These are phyloP conservation scores for Lepas anatifera DNA, from an alignment of 2,888 invertebrate genomes.

Conservation along the genomic window DNA sequence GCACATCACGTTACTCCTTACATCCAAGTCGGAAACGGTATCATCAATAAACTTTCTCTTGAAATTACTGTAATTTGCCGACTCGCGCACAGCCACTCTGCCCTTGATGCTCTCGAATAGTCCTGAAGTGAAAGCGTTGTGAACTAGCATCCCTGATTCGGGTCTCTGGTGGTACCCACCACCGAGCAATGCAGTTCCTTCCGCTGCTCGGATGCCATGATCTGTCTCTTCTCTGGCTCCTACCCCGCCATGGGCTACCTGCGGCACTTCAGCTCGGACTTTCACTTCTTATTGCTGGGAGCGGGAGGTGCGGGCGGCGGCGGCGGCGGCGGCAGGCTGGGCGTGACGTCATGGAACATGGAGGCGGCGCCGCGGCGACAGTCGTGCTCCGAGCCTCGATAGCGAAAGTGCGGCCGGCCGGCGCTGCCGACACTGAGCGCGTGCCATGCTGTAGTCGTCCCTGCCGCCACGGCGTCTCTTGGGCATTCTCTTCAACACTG, in stretches of 20 bases:
- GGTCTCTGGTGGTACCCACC: no score
- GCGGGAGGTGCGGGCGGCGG: neutral
- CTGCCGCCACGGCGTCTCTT: neutral
- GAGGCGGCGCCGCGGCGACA: neutral
- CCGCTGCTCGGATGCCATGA: no score
- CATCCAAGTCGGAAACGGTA: no score
- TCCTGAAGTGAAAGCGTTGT: no score
- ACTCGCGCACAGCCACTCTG: no score
- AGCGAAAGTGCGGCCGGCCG: slow-evolving; percentile 1
- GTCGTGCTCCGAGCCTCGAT: neutral
- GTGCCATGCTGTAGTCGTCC: neutral
- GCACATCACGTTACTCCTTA: no score
- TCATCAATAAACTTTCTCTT: no score
- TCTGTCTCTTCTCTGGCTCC: neutral
- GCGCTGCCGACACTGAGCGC: neutral
- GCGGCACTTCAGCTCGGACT: neutral
- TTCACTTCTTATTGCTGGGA: slow-evolving; percentile 5
- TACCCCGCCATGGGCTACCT: slow-evolving; percentile 2
- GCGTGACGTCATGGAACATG: slow-evolving; percentile 2
- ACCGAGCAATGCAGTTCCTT: no score
- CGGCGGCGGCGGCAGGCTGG: neutral
- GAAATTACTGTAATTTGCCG: no score
- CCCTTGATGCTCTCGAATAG: no score
- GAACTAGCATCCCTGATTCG: no score
- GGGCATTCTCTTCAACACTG: neutral